Evolutionary conservation across 2,888 invertebrate species (phyloP).

Genomic region (Monochamus alternatus): DNA sequence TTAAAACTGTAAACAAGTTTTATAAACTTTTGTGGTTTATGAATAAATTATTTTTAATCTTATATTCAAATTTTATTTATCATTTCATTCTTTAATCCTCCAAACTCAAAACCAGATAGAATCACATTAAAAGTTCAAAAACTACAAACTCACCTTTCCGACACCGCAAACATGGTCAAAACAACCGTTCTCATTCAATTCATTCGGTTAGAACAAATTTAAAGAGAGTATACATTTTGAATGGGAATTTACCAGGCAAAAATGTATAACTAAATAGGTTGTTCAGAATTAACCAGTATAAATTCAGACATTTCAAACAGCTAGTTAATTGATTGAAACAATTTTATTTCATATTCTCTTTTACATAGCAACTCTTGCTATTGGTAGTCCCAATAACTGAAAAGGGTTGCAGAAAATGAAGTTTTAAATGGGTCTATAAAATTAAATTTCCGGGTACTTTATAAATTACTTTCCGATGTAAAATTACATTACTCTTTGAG

Average conservation of each 20-base stretch:
- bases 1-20: not conserved
- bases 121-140: too few species aligned
- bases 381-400: conserved; percentile 49
- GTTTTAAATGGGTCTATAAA: conserved; percentile 52
- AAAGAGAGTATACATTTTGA: too few species aligned
- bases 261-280: conserved; percentile 18
- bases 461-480: conserved; percentile 38
- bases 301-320: conserved; percentile 38
- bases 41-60: not conserved
- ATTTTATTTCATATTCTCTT: conserved; percentile 49
- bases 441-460: conserved; percentile 50
- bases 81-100: too few species aligned
- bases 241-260: not conserved
- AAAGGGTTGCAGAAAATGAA: conserved; percentile 50
- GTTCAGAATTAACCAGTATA: conserved; percentile 26
- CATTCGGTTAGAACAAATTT: too few species aligned
- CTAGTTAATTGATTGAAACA: conserved; percentile 47
- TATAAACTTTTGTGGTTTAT: not conserved
- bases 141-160: too few species aligned
- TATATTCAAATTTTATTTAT: too few species aligned
- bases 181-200: too few species aligned
- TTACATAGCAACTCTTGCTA: conserved; percentile 46
- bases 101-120: too few species aligned
- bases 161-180: too few species aligned
- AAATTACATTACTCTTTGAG: conserved; percentile 38